Base-by-base conservation (phyloP, 1,140 invertebrate genomes). In the Seison nebaliae region DNA sequence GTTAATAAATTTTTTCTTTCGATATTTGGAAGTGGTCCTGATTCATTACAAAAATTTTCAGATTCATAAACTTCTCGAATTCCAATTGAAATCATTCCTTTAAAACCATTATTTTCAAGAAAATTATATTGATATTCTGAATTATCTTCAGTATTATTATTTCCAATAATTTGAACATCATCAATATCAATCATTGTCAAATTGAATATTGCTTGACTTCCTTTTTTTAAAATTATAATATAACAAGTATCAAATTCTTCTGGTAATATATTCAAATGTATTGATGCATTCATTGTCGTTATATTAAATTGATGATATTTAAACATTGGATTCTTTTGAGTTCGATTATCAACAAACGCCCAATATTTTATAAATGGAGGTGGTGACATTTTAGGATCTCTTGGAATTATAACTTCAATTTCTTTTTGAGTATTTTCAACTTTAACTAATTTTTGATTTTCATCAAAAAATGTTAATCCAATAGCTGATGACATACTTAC, bases 321-420 rank as follows among this genome's bases (percentile, higher is more conserved):
- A 28, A 32, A n/a, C n/a, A n/a, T n/a, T n/a, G n/a, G n/a, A 32
- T 23, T 32, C 18, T 20, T 12, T 26, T 23, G 6, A 15, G 15
- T 23, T 26, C 17, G 22, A 15, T 16, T 32, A 32, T n/a, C n/a
- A 32, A 11, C 12, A n/a, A 30, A 12, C 8, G 37, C 14, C 18
- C 33, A 32, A 9, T 32, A 16, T n/a, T 22, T 16, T 15, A 26
- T 32, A 17, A 23, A 31, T 16, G 31, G 20, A 2, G 29, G 20
- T 17, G 28, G 33, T 15, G 19, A 11, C 2, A 39, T 9, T 6
- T 8, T n/a, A 30, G 18, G 37, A 23, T 33, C 28, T 18, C 37
- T 14, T 34, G 37, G 29, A 26, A 39, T 39, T 12, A 14, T 32
- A 11, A 39, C 8, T 14, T 39, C 15, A 32, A 39, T 39, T 1